phyloP scores from a whole-genome alignment of 92 coral and sea anemone species.

The Phenganax marumi region DNA sequence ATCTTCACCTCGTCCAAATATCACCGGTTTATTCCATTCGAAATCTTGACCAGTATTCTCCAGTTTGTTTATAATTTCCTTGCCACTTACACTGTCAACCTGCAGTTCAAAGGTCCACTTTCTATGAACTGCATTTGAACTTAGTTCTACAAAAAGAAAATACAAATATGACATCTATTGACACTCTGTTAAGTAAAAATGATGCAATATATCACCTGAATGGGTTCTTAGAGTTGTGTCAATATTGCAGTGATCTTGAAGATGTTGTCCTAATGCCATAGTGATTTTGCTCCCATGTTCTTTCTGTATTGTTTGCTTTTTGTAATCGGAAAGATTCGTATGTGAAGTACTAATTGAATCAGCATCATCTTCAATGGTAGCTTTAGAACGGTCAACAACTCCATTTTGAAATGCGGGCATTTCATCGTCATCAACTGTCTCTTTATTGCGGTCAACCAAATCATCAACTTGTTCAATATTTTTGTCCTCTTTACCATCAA shows the following conservation, averaged over 20 bases:
- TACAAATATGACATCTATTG: neutral
- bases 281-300: neutral
- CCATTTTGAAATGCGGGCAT: neutral
- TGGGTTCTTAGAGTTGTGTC: neutral
- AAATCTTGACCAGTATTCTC: conserved; percentile 33
- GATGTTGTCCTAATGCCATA: too few relatives aligned
- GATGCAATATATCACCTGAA: neutral
- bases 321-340: neutral
- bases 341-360: neutral
- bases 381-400: neutral
- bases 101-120: conserved; percentile 1
- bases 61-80: conserved; percentile 48
- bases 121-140: neutral
- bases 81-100: neutral
- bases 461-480: neutral
- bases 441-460: conserved; percentile 15
- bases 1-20: conserved; percentile 64
- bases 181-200: neutral
- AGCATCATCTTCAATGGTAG: neutral
- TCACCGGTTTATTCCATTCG: conserved; percentile 15
- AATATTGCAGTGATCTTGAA: too few relatives aligned
- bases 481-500: neutral
- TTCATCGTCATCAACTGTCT: neutral
- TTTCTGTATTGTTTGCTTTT: neutral
- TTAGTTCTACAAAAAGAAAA: neutral